These are phyloP conservation scores for Chymomyza procnemis DNA, from an alignment of 2,888 invertebrate species.

Conservation along the genomic window DNA sequence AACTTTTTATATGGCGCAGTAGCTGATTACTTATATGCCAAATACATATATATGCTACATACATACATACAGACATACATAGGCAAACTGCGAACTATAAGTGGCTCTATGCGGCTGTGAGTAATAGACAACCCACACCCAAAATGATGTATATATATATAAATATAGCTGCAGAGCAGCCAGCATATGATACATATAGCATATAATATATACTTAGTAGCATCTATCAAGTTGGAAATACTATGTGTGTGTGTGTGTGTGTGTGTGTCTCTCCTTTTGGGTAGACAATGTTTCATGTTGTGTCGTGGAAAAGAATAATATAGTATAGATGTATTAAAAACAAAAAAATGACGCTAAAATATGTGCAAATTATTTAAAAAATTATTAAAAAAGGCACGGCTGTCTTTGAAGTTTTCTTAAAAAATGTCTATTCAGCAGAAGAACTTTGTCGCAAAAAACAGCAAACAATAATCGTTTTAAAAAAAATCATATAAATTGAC, in stretches of 20 bases:
- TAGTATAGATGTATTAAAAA: too few species aligned
- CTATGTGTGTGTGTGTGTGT: too few species aligned
- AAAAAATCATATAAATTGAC: too few species aligned
- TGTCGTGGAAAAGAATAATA: too few species aligned
- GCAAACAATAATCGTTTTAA: too few species aligned
- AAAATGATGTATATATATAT: constrained; percentile 41
- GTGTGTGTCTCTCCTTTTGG: too few species aligned
- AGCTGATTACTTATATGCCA: constrained; percentile 15
- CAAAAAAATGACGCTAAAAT: too few species aligned
- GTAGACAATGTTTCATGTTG: too few species aligned
- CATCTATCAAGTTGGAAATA: too few species aligned
- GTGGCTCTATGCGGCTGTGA: constrained; percentile 42
- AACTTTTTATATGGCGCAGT: constrained; percentile 52
- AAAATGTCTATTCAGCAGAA: background rate
- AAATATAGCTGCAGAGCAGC: constrained; percentile 1
- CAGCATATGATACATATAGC: too few species aligned
- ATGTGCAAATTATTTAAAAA: background rate
- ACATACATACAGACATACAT: background rate
- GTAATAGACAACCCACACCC: constrained; percentile 59
- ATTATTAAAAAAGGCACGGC: background rate
- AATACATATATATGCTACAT: background rate
- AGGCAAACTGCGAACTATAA: constrained; percentile 38
- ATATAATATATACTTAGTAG: too few species aligned
- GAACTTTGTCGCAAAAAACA: too few species aligned
- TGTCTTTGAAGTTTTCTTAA: background rate